Base-by-base conservation (phyloP, 2,888 invertebrate species). In the Drosophila greeni region DNA sequence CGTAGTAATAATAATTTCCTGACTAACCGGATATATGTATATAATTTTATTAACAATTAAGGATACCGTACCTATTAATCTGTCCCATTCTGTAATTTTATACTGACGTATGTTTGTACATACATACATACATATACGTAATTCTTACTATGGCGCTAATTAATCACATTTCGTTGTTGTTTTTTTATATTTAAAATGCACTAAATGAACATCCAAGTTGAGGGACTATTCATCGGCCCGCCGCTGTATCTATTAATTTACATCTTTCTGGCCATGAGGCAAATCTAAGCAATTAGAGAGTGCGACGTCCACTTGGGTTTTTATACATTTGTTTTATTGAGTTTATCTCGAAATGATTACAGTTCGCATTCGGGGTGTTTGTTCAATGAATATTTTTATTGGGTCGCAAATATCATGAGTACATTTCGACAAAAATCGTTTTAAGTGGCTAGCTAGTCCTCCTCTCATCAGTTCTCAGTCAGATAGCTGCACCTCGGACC, bases 401-500 rank as follows among this genome's bases (percentile, higher is more conserved):
- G 56, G 70, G 74, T 79, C 76, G 79, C 79, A 79, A 66, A 79
- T 79, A 81, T 81, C 73, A 81, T 82, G 82, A 82, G 71, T 82
- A 79, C 79, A 79, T 79, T 75, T 62, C 74, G 78, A 76, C 82
- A 82, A 71, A 69, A 78, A 66, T 68, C 75, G 57, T 56, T 59
- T 66, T 54, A 66, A 45, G 51, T 51, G 39, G 48, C 36, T 53
- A 66, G 48, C 36, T 53, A 66, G 54, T 66, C 58, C 57, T 66
- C 20, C 20, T 47, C 14, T 31, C 45, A 31, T 47, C 66, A 66
- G 66, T 66, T 56, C 59, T 66, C 58, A 66, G 51, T 51, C 66
- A 54, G 29, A 47, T 48, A 39, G 64, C 65, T 49, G 55, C 55
- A 56, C 55, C 29, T 37, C 37, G 29, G 29, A 29, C 18, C 18